Evolutionary conservation across 2,113 vertebrate genomes (phyloP), one percentile per base, ranked within the genome.

Genomic region (Vicugna pacos): DNA sequence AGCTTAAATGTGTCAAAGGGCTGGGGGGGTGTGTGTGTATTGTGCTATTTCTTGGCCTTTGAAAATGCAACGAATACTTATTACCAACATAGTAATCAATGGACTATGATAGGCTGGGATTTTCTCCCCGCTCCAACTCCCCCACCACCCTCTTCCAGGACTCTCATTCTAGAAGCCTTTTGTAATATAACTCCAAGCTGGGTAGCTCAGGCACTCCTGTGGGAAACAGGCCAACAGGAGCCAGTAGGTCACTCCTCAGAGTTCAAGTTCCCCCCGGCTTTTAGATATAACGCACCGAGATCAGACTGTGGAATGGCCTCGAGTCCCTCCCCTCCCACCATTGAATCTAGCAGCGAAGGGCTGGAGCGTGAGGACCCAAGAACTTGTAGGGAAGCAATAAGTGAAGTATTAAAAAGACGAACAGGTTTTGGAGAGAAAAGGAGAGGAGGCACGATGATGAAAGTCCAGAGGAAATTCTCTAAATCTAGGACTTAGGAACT

Each of bases 151-250:
- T 22, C 35, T 86, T 86, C 86, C 28, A 12, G 75, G 52, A 79
- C 13, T n/a, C 65, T 79, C 54, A 77, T 82, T 94, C 82, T 73
- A 64, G n/a, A 91, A 85, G 32, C 0, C 48, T 93, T 90, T 2
- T 77, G 64, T 52, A 67, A 93, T 76, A 52, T 9, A 83, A 80
- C n/a, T 69, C 86, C 93, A 93, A 94, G 60, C 58, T 52, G 26
- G 13, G 58, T 48, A 80, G 75, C 58, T 90, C 42, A 50, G 65
- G 48, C 2, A 67, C 48, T 93, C 58, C 46, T 77, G 20, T 26
- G 48, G 60, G 46, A 93, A 28, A 62, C 0, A 79, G 20, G 20
- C 15, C 52, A 69, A 12, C 4, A 65, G 26, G 46, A 93, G 13
- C 28, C 22, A 77, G 65, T 46, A 48, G 24, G 65, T 60, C 52